Percentiles rank a stretch among this genome's conserved stretches.
phyloP scores from a whole-genome alignment of 2,797 vertebrate species.

The Arnoldichthys spilopterus region DNA sequence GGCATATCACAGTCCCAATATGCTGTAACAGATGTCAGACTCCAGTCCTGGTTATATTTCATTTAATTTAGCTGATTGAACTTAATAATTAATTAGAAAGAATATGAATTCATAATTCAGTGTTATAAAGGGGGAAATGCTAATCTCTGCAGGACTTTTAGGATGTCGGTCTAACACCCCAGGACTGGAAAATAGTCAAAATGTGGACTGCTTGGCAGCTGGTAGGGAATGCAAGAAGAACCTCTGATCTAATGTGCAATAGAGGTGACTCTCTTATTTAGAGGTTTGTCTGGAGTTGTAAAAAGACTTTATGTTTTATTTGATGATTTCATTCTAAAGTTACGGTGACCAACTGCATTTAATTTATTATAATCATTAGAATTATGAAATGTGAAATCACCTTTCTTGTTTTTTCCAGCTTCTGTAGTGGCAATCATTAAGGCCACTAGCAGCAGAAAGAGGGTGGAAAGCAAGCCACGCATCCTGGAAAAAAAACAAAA shows the following conservation, averaged over 20 bases:
- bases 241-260: too few relatives aligned
- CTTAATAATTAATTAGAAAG: neutral
- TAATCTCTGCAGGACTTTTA: neutral
- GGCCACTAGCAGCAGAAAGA: constrained; percentile 70
- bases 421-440: constrained; percentile 76
- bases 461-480: constrained; percentile 77
- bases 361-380: neutral
- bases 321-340: neutral
- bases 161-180: neutral
- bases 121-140: too few relatives aligned
- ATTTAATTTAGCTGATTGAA: neutral
- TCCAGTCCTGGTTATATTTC: neutral
- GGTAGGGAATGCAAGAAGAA: too few relatives aligned
- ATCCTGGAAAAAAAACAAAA: constrained; percentile 74
- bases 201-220: too few relatives aligned
- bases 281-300: too few relatives aligned
- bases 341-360: neutral
- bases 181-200: neutral
- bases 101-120: neutral
- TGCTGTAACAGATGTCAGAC: neutral
- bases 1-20: neutral
- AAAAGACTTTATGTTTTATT: neutral
- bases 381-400: constrained; percentile 56
- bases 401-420: constrained; percentile 87
- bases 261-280: too few relatives aligned